phyloP scores from a whole-genome alignment of 2,113 vertebrate genomes.

The Okapia johnstoni region DNA sequence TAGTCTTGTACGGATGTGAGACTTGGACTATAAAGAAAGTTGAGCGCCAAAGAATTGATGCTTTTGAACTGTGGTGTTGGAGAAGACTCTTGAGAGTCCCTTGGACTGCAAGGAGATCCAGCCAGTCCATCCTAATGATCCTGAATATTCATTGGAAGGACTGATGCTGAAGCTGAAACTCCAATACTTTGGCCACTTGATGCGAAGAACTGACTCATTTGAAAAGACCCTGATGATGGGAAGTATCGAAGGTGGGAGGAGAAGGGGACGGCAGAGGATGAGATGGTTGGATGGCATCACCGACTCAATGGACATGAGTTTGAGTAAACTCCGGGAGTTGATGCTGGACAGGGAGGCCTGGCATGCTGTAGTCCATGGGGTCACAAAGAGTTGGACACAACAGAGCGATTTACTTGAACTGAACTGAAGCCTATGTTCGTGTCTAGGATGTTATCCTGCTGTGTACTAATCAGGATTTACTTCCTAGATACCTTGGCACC shows the following conservation, averaged over 20 bases:
- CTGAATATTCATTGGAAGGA: background rate
- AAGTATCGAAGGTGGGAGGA: background rate
- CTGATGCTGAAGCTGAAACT: background rate
- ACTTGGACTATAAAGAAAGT: background rate
- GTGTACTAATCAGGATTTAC: background rate
- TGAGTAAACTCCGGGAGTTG: background rate
- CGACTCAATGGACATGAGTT: background rate
- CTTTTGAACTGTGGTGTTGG: background rate
- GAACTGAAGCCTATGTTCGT: background rate
- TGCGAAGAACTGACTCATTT: background rate
- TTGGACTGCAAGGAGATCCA: background rate
- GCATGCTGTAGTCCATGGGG: background rate
- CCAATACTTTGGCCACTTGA: background rate
- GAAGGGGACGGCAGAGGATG: background rate
- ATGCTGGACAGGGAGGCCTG: background rate
- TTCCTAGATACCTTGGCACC: background rate
- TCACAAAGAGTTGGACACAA: background rate
- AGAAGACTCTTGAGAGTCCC: background rate
- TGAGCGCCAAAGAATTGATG: background rate
- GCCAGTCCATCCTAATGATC: background rate
- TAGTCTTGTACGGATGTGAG: background rate
- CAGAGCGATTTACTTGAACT: background rate
- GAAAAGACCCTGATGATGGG: background rate
- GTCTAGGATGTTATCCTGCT: background rate
- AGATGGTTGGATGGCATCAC: background rate